Percentiles rank a stretch among this genome's conserved stretches.
These are phyloP conservation scores for Coregonus sp. DNA, from an alignment of 2,797 vertebrate species.

Conservation along the genomic window DNA sequence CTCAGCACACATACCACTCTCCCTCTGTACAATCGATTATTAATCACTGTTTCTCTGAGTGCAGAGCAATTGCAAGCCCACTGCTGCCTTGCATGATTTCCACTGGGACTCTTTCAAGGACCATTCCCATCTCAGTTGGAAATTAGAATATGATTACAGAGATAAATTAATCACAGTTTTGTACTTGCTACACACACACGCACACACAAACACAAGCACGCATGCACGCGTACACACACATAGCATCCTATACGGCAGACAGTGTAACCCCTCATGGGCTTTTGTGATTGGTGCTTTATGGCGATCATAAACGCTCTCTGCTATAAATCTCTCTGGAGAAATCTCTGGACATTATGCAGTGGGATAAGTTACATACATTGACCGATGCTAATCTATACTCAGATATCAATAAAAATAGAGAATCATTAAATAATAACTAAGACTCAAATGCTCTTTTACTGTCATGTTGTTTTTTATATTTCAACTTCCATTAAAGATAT, in stretches of 20 bases:
- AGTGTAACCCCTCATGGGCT: constrained; percentile 23
- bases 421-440: background rate
- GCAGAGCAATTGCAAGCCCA: background rate
- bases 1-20: background rate
- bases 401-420: background rate
- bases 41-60: constrained; percentile 9
- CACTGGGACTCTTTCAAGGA: constrained; percentile 75
- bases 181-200: constrained; percentile 41
- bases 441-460: background rate
- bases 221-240: constrained; percentile 12
- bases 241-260: background rate
- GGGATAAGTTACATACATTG: background rate
- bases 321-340: background rate
- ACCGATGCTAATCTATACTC: background rate
- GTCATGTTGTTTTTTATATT: background rate
- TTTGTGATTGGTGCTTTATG: background rate
- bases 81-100: constrained; percentile 75
- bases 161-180: constrained; percentile 76
- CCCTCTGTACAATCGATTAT: constrained; percentile 7
- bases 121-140: constrained; percentile 69
- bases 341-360: background rate
- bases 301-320: background rate
- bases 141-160: constrained; percentile 69
- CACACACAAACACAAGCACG: constrained; percentile 22
- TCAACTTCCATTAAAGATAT: background rate